A percentile compares a stretch with the other conserved stretches of the same genome.
Evolutionary conservation across 2,113 vertebrate species (phyloP).

Genomic region (Tychaedon coryphoeus): DNA sequence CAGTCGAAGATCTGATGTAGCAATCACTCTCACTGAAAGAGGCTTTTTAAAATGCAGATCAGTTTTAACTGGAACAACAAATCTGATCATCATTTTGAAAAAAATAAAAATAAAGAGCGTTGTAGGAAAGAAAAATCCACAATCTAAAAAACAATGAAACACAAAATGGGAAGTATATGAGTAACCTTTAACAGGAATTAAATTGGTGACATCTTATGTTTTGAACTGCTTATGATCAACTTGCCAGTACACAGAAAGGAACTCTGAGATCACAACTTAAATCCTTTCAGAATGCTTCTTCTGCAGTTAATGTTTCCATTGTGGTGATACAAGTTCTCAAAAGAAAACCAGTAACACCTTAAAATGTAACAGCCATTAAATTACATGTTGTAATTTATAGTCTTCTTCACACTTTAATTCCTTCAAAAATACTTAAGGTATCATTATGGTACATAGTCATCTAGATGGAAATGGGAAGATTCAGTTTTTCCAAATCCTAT

Average conservation of each 20-base stretch:
- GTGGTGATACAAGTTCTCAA: not conserved
- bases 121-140: not conserved
- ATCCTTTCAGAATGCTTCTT: not conserved
- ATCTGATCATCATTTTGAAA: not conserved
- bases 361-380: not conserved
- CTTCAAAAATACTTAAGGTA: not conserved
- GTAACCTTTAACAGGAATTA: not conserved
- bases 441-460: not conserved
- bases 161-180: not conserved
- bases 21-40: not conserved
- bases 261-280: not conserved
- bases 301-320: not conserved
- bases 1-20: not conserved
- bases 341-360: not conserved
- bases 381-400: not conserved
- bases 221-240: not conserved
- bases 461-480: not conserved
- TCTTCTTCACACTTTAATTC: not conserved
- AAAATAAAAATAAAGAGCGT: not conserved
- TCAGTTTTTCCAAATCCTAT: constrained; percentile 34
- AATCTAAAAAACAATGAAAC: not conserved
- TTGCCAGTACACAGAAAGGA: not conserved
- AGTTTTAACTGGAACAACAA: not conserved
- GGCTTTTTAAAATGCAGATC: not conserved
- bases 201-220: not conserved